Base-by-base conservation (phyloP, 2,113 vertebrate species). In the Podarcis muralis region DNA sequence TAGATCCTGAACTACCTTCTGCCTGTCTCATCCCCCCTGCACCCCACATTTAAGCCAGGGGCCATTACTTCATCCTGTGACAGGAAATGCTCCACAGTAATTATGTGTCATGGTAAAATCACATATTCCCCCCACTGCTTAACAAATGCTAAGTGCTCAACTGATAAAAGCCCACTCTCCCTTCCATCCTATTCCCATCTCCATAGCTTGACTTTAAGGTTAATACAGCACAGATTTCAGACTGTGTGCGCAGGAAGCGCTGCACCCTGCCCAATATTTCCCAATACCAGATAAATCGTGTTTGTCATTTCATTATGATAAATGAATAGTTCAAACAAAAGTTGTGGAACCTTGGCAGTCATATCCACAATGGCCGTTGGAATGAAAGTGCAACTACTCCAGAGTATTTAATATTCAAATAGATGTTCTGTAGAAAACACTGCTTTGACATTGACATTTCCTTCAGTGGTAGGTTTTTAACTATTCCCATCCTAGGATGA, bases 291-390 rank as follows among this genome's bases (percentile, higher is more conserved):
- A 37, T 82, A 74, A 68, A 59, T 72, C 57, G 69, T 79, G 65
- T 81, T 43, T 79, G 62, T 68, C 81, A 81, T 87, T 74, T 75
- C 48, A 43, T 23, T 62, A 37, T 62, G 77, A 87, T 66, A 72
- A 68, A 81, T 65, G 16, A 81, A 81, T 74, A 81, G 22, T n/a
- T 40, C 25, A 62, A 22, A 81, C 25, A 62, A 22, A 62, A 30
- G 53, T 81, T 81, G 6, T 59, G 48, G 86, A 74, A 87, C 35
- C 2, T 81, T 74, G 86, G 86, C 86, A 87, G 57, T 32, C 35
- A 23, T 62, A 72, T 53, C 32, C 18, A 37, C 27, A n/a, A 30
- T 43, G 25, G 43, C 86, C 23, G 68, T 27, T 75, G 48, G 79
- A 74, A 81, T 81, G 53, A 57, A 81, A 25, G 86, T 27, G 43